Conservation (phyloP, 2,888 invertebrate genomes). For the Phrixothrix hirtus region DNA sequence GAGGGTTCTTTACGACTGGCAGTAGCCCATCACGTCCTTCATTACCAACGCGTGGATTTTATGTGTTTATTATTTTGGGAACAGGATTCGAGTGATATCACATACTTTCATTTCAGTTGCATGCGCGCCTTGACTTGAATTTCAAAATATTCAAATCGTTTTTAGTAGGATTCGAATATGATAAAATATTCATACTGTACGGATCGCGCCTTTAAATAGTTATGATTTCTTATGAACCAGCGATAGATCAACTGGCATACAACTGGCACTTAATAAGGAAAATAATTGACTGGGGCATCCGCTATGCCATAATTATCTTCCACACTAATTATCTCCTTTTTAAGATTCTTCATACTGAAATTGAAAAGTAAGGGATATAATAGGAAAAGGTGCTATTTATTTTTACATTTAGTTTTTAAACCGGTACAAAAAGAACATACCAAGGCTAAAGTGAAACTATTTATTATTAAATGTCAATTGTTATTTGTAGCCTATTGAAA, state of each 20-base stretch:
- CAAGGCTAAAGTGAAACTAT: no score
- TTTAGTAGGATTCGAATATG: conserved; percentile 1
- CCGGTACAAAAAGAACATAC: no score
- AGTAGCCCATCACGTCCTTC: conserved; percentile 31
- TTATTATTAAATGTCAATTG: no score
- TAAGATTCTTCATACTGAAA: no score
- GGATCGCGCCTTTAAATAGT: conserved; percentile 4
- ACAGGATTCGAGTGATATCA: conserved; percentile 24
- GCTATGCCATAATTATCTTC: no score
- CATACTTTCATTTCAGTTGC: conserved; percentile 12
- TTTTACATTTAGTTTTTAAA: no score
- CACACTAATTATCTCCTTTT: no score
- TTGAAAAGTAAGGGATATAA: no score
- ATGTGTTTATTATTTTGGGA: conserved; percentile 26
- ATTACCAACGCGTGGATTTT: conserved; percentile 29
- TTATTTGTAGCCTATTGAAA: no score
- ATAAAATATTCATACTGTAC: conserved; percentile 12
- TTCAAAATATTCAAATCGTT: conserved; percentile 6
- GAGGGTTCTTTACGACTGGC: conserved; percentile 29
- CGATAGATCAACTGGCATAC: background rate
- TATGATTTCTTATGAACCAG: conserved; percentile 5
- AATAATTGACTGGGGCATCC: no score
- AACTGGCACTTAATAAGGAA: no score
- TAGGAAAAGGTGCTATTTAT: no score
- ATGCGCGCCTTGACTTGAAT: conserved; percentile 10